Evolutionary conservation across 2,113 vertebrate genomes (phyloP).

Genomic region (Bucco capensis): DNA sequence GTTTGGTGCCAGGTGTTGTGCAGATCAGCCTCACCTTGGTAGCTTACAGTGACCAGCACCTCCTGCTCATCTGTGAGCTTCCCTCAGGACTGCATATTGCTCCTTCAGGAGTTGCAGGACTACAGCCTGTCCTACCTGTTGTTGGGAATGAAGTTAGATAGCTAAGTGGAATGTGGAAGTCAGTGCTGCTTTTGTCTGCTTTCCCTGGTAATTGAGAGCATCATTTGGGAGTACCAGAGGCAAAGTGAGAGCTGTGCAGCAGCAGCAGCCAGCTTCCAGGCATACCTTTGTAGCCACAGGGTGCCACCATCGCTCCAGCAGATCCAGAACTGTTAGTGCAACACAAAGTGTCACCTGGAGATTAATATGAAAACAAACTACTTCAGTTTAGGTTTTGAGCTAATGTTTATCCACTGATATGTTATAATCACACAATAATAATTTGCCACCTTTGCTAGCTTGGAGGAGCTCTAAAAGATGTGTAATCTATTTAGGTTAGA

Average conservation of each 20-base stretch:
- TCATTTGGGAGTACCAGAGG: not conserved
- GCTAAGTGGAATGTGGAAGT: not conserved
- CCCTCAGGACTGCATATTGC: not conserved
- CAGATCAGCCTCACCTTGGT: no score
- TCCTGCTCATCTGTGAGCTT: no score
- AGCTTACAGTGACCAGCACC: rapidly evolving
- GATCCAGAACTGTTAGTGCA: not conserved
- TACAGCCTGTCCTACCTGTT: rapidly evolving
- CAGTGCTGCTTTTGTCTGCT: not conserved
- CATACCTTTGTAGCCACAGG: conserved; percentile 36
- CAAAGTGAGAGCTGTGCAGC: not conserved
- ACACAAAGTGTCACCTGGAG: not conserved
- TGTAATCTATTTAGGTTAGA: not conserved
- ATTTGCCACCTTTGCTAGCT: not conserved
- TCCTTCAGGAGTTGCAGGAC: not conserved
- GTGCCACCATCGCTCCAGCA: conserved; percentile 56
- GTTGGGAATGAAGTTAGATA: not conserved
- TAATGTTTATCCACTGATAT: not conserved
- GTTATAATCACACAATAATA: conserved; percentile 24
- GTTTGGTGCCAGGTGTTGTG: not conserved
- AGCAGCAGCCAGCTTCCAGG: not conserved
- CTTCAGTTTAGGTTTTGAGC: not conserved
- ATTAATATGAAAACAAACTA: not conserved
- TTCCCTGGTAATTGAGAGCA: not conserved
- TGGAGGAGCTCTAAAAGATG: not conserved